Conservation (phyloP, 2,113 vertebrate species). For the Trochalopteron elliotii region DNA sequence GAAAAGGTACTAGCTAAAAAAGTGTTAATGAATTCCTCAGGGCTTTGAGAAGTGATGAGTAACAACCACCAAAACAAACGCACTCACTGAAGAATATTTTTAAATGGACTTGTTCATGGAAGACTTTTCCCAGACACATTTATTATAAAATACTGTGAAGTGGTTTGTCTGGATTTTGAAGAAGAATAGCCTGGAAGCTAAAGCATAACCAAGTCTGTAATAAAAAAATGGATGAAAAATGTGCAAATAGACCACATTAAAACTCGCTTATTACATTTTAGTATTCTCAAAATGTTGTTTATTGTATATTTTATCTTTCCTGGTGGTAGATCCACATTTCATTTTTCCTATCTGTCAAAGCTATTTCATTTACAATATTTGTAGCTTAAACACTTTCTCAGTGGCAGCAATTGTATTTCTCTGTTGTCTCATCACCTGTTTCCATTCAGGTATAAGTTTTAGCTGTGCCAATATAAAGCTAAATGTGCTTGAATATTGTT, state of each 20-base stretch:
- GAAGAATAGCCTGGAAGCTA: not conserved
- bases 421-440: not conserved
- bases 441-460: not conserved
- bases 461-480: not conserved
- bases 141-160: not conserved
- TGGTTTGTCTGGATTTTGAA: slow-evolving; percentile 10
- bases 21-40: not conserved
- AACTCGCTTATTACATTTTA: not conserved
- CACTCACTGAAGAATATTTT: not conserved
- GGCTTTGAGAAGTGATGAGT: not conserved
- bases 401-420: not conserved
- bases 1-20: not conserved
- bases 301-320: not conserved
- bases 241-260: not conserved
- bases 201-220: not conserved
- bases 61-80: slow-evolving; percentile 22
- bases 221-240: not conserved
- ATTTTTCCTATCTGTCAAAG: not conserved
- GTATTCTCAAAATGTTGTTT: not conserved
- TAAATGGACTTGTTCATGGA: not conserved
- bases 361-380: not conserved
- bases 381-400: not conserved
- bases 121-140: not conserved
- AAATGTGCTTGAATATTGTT: not conserved
- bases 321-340: not conserved